Base-by-base conservation (phyloP, 1,140 invertebrate species). In the Drosophila serrata region DNA sequence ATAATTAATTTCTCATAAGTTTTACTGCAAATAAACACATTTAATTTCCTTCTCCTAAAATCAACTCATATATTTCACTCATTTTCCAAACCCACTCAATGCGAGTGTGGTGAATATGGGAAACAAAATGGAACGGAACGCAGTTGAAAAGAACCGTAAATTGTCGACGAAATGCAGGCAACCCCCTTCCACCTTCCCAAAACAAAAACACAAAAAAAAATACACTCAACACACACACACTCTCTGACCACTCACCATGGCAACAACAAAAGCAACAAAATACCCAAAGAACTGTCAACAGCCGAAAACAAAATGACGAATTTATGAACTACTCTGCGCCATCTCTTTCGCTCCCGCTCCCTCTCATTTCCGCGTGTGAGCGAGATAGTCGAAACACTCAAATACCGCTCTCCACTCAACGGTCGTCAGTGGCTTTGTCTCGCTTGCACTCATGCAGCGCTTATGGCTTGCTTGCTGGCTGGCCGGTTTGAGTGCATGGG, bases 221-320 rank as follows among this genome's bases (percentile, higher is more conserved):
- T 13, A 31, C 45, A 29, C 40, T n/a, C n/a, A n/a, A 59, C 42
- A 35, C 56, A 43, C 61, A 42, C 65, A 53, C 65, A 49, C 51
- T 42, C 22, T 49, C 24, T 15, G 15, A 8, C 49, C 73, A 56
- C 59, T 79, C 46, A 45, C 68, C 55, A 79, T 65, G 46, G 48
- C 76, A 82, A 68, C 69, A 86, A 78, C 65, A 79, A 68, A 65
- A 86, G 69, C 75, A 82, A 68, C 63, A 75, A 70, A 61, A 55
- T 37, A 39, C n/a, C 37, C 75, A 53, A 64, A 69, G 75, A 80
- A 90, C 90, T 92, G 90, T 92, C 90, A 92, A 85, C 90, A 88
- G 75, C 61, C 58, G 37, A 91, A 91, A 92, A 91, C 90, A 92
- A 92, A 92, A 92, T 91, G 90, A 91, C 82, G 90, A 92, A 92